These are phyloP conservation scores for Urocyon cinereoargenteus DNA, from an alignment of 2,797 vertebrate species.

Conservation along the genomic window DNA sequence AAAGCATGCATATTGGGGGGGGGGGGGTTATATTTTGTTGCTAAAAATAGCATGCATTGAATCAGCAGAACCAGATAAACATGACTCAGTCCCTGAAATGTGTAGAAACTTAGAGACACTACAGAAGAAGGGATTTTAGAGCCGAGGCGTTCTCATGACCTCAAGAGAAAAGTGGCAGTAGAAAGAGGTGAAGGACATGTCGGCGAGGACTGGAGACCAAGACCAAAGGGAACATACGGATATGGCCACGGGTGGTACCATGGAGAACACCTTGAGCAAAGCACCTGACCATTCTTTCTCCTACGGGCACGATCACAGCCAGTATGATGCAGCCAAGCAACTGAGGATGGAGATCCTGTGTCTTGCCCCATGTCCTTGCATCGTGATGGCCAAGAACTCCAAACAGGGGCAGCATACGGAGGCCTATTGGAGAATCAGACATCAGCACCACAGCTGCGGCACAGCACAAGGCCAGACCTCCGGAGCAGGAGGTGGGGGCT, in stretches of 20 bases:
- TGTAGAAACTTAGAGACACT: background rate
- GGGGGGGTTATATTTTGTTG: background rate
- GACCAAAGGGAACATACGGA: no score
- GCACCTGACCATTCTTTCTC: background rate
- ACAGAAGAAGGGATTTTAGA: background rate
- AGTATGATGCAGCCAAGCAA: background rate
- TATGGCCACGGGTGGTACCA: rapidly evolving
- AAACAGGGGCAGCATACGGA: background rate
- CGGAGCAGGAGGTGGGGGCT: background rate
- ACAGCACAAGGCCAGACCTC: background rate
- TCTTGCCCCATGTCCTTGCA: background rate
- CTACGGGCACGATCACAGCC: background rate
- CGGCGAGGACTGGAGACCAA: background rate
- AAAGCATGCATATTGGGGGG: background rate
- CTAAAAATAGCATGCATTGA: background rate
- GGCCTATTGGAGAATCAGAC: background rate
- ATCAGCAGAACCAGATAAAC: background rate
- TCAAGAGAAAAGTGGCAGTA: background rate
- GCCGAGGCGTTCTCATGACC: background rate
- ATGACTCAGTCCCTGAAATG: background rate
- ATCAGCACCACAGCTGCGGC: background rate
- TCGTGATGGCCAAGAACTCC: background rate
- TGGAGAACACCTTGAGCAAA: background rate
- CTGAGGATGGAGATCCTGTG: background rate
- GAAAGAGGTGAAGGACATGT: background rate